Evolutionary conservation across 2,797 vertebrate species (phyloP), one percentile per base, ranked within the genome.

Genomic region (Phoxinus dragarum): DNA sequence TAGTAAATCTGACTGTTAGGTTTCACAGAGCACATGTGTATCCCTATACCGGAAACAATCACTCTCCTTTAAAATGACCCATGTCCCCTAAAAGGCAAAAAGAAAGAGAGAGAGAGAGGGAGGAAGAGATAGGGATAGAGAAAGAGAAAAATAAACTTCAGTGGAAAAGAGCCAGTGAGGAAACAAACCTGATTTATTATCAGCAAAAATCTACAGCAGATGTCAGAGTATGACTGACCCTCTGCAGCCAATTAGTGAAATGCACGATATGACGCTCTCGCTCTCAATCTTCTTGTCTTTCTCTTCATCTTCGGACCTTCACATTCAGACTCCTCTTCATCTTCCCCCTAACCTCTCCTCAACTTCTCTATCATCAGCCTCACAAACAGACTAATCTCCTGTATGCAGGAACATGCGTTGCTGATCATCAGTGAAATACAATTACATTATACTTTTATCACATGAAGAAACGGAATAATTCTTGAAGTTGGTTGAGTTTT

Each of bases 121-220:
- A 89, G 84, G 85, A 75, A 68, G 47, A 71, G 3, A 64, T n/a
- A 31, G 85, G 85, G 80, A 85, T 38, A 85, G 74, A 86, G 79
- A 87, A 89, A 92, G 91, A 91, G 82, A 86, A 90, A 91, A 88
- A 52, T 86, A 93, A 91, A 92, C 92, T 92, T 88, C 90, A 90
- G 91, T 96, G 95, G 95, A 96, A 42, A 90, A 90, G 92, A 80
- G 94, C 95, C 95, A 94, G 79, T 91, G 3, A 90, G 94, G 94
- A 94, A 91, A 93, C 83, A 95, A 93, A 92, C 91, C 95, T 97
- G 96, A 97, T 97, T 97, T 96, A 97, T 97, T 96, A 95, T 96
- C 94, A 93, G 93, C 84, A 89, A 96, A 94, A 97, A 97, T 94
- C 93, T 95, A 93, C 94, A 92, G 91, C 96, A 97, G 96, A 97